Conservation (phyloP, 2,888 invertebrate genomes). For the Hirtodrosophila histrioides region DNA sequence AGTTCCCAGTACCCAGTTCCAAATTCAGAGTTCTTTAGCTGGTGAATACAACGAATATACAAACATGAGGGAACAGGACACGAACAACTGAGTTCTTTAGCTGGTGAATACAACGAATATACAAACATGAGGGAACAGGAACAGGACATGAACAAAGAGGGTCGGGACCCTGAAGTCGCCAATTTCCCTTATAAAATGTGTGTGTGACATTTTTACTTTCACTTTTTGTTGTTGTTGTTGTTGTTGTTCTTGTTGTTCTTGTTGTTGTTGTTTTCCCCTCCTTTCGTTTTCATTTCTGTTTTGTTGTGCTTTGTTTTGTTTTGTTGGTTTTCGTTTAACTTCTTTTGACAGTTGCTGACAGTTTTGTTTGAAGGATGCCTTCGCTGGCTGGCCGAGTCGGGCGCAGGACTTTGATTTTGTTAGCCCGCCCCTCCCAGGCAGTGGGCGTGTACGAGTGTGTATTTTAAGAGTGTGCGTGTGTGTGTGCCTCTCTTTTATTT, state of each 20-base stretch:
- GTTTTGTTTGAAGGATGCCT: constrained; percentile 72
- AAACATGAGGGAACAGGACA: constrained; percentile 16
- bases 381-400: constrained; percentile 20
- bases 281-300: constrained; percentile 19
- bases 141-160: constrained; percentile 5
- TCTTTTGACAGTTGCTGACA: constrained; percentile 79
- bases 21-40: constrained; percentile 3
- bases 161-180: constrained; percentile 29
- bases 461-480: constrained; percentile 13
- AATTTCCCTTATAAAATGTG: constrained; percentile 15
- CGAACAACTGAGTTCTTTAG: constrained; percentile 1
- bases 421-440: constrained; percentile 10
- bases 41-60: constrained; percentile 21
- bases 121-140: constrained; percentile 14
- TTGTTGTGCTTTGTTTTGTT: constrained; percentile 37
- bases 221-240: constrained; percentile 20
- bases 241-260: constrained; percentile 15
- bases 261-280: constrained; percentile 3
- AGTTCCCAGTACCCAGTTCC: constrained; percentile 4
- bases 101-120: constrained; percentile 22
- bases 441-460: constrained; percentile 23
- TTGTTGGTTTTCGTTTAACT: constrained; percentile 73
- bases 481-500: constrained; percentile 16
- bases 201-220: constrained; percentile 36
- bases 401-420: constrained; percentile 49